A percentile compares a stretch with the other conserved stretches of the same genome.
Evolutionary conservation across 2,888 invertebrate genomes (phyloP).

Genomic region (Coenonympha arcania): DNA sequence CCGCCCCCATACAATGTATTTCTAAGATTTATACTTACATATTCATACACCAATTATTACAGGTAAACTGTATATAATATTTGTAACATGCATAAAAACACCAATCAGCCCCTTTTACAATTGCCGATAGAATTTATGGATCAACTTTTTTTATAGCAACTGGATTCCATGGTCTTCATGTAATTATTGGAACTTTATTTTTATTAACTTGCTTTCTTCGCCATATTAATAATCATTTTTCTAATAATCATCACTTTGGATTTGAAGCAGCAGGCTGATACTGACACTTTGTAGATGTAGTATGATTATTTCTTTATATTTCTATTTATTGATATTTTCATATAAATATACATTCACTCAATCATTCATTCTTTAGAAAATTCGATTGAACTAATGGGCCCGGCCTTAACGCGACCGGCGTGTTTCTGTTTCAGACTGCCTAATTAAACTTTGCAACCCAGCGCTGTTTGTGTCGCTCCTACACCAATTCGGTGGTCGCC

Average conservation of each 20-base stretch:
- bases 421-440: slow-evolving; percentile 40
- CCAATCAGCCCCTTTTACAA: slow-evolving; percentile 65
- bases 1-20: too few relatives aligned
- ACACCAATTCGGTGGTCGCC: slow-evolving; percentile 17
- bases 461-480: slow-evolving; percentile 24
- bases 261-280: slow-evolving; percentile 61
- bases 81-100: too few relatives aligned
- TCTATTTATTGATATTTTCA: slow-evolving; percentile 82
- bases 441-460: slow-evolving; percentile 57
- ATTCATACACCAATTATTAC: too few relatives aligned
- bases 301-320: slow-evolving; percentile 56
- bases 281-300: slow-evolving; percentile 60
- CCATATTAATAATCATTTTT: slow-evolving; percentile 48
- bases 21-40: too few relatives aligned
- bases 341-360: too few relatives aligned
- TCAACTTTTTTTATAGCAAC: slow-evolving; percentile 75
- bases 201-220: slow-evolving; percentile 47
- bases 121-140: slow-evolving; percentile 31
- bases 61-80: too few relatives aligned
- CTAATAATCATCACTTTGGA: slow-evolving; percentile 53
- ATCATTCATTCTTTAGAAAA: too few relatives aligned
- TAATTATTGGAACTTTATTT: slow-evolving; percentile 72
- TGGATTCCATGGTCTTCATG: slow-evolving; percentile 84
- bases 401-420: slow-evolving; percentile 35
- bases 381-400: too few relatives aligned